Evolutionary conservation across 2,888 invertebrate genomes (phyloP), one percentile per base, ranked within the genome.

Genomic region (Lagria hirta): DNA sequence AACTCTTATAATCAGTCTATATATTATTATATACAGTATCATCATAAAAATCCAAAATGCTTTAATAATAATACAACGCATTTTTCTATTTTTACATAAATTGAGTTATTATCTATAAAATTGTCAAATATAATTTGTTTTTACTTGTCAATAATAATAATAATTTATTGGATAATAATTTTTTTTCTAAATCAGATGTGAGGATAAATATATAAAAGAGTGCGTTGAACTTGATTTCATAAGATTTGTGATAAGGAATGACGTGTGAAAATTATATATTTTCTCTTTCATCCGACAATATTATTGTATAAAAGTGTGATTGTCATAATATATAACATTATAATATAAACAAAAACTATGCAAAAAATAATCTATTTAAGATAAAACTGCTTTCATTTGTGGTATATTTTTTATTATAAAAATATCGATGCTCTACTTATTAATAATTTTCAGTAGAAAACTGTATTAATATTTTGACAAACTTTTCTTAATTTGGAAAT

Each of bases 171-270:
- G n/a, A 4, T 28, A 3, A 6, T 41, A 15, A 8, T 20, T 24
- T 37, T 38, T 28, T 40, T 22, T 45, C 22, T 30, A 34, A 32
- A 26, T 44, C 20, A 40, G 29, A 28, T 28, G 40, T 40, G 23
- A 35, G 24, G 30, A 28, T 46, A 15, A 34, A 28, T 38, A 32
- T 38, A 38, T 21, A 20, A 26, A 22, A 21, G 10, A 29, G 46
- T 41, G 26, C 46, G 27, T 30, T 46, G 46, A 46, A 46, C 46
- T 13, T 30, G 15, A 21, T 41, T 40, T 36, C 40, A 34, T 34
- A 40, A 29, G 17, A 29, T 28, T 11, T 10, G 8, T 23, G 34
- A 45, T 45, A 45, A 28, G 15, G n/a, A 15, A 18, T 45, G 30
- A 41, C 41, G 41, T 41, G 33, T 26, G 41, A 37, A 37, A 37